Base-by-base conservation (phyloP, 2,797 vertebrate genomes). In the Acanthis flammea region DNA sequence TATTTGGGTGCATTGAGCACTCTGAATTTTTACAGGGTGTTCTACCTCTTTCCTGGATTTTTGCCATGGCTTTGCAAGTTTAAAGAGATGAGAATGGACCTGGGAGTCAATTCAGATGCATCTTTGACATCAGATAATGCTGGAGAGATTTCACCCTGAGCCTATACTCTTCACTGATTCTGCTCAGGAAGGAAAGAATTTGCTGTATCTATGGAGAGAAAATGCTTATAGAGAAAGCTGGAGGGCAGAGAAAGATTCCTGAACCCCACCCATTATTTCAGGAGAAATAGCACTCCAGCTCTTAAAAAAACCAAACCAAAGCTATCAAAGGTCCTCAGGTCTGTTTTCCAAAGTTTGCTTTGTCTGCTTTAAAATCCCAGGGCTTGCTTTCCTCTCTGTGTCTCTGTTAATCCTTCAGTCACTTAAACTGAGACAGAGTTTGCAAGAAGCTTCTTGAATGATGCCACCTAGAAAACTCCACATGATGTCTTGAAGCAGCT, bases 81-180 rank as follows among this genome's bases (percentile, higher is more conserved):
- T 28, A 53, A 45, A 81, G 72, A 70, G 65, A 87, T 57, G 77
- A 89, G 65, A 85, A 73, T 19, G 50, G 63, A 50, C 70, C 42
- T 74, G 61, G 84, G 81, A 95, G 58, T 54, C 65, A 82, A 75
- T 85, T 72, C 91, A 96, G 76, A 58, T 72, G 28, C 27, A 41
- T n/a, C 61, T 88, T 74, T 78, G 51, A 80, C 41, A 86, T 48
- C 50, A 86, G 63, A 85, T n/a, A 74, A 71, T 72, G 33, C 21
- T 81, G 72, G 57, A 83, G 80, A 77, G 28, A 24, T 83, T 80
- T 91, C 35, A 77, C 45, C 25, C 62, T 42, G 48, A 80, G 54
- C 84, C 68, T 58, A 1, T 4, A 10, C 18, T 68, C 45, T 22
- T 73, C 30, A 18, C 13, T 76, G 24, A 10, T 19, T 41, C 5